Evolutionary conservation across 1,140 invertebrate genomes (phyloP).

Genomic region (Drosophila bipectinata): DNA sequence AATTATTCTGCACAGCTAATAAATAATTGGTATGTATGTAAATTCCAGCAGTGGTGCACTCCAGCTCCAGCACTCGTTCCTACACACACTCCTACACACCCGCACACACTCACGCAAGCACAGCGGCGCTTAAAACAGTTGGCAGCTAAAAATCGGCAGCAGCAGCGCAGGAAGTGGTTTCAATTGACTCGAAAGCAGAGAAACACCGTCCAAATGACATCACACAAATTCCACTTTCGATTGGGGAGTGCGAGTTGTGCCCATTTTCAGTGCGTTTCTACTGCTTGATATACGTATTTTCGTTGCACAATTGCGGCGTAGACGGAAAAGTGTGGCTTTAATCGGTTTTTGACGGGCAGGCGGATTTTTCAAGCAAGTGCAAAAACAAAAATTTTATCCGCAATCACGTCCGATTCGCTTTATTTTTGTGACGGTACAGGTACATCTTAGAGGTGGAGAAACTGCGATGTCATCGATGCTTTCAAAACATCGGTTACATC

Average conservation of each 20-base stretch:
- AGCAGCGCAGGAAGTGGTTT: slow-evolving; percentile 69
- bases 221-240: slow-evolving; percentile 77
- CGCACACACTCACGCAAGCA: slow-evolving; percentile 11
- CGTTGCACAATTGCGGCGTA: slow-evolving; percentile 36
- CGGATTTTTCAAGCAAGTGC: slow-evolving; percentile 41
- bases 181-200: slow-evolving; percentile 67
- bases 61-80: slow-evolving; percentile 6
- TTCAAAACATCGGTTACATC: too few relatives aligned
- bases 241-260: slow-evolving; percentile 34
- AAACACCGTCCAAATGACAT: slow-evolving; percentile 72
- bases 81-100: slow-evolving; percentile 25
- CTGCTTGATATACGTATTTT: slow-evolving; percentile 6
- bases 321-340: slow-evolving; percentile 3
- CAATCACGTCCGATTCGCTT: slow-evolving; percentile 45
- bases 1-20: slow-evolving; percentile 35
- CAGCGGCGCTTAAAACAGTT: slow-evolving; percentile 54
- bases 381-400: slow-evolving; percentile 48
- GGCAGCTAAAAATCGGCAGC: slow-evolving; percentile 40
- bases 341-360: slow-evolving; percentile 6
- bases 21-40: slow-evolving; percentile 29
- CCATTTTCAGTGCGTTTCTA: slow-evolving; percentile 24
- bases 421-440: not conserved
- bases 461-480: too few relatives aligned
- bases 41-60: slow-evolving; percentile 34
- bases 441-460: not conserved